These are phyloP conservation scores for Acrocephalus arundinaceus DNA, from an alignment of 2,113 vertebrate genomes.

Conservation along the genomic window DNA sequence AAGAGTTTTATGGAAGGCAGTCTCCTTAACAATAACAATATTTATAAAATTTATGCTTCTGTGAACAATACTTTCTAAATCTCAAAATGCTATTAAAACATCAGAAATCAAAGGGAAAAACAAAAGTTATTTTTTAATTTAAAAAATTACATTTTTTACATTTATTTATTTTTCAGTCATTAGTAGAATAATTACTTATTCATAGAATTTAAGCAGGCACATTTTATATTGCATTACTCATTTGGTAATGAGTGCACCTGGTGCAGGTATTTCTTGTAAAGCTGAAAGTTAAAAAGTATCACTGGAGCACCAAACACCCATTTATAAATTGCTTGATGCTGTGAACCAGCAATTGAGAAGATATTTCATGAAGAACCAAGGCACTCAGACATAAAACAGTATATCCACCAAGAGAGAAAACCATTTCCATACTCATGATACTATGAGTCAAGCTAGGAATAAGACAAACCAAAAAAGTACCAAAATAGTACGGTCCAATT, in stretches of 20 bases:
- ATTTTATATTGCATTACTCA: neutral
- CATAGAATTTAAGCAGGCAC: neutral
- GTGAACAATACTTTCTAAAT: neutral
- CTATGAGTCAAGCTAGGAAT: neutral
- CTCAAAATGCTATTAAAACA: neutral
- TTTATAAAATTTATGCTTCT: neutral
- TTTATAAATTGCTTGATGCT: neutral
- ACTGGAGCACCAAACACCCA: neutral
- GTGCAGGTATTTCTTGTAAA: neutral
- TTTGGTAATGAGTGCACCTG: neutral
- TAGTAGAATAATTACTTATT: neutral
- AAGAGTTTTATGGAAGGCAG: neutral
- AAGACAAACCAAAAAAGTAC: neutral
- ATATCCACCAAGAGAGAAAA: neutral
- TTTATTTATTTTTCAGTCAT: neutral
- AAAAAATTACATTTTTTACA: neutral
- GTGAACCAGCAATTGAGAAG: neutral
- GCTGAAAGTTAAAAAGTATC: neutral
- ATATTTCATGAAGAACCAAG: neutral
- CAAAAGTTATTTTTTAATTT: neutral
- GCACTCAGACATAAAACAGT: neutral
- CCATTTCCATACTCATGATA: neutral
- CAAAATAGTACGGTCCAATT: neutral
- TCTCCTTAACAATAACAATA: neutral
- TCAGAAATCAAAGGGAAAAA: neutral